phyloP scores from a whole-genome alignment of 2,888 invertebrate species.

The Microdon myrmicae region DNA sequence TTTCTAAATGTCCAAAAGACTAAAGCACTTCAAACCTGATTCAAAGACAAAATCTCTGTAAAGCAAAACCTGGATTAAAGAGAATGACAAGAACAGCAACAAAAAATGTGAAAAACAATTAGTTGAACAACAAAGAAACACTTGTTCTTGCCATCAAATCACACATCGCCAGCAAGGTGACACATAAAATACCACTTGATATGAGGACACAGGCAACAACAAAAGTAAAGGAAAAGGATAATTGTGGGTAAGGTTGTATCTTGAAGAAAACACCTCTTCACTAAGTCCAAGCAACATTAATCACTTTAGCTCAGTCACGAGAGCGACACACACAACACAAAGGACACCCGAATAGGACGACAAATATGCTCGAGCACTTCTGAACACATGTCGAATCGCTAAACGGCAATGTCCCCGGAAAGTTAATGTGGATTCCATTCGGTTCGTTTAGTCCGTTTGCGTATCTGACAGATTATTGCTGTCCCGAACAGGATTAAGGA shows the following conservation, averaged over 20 bases:
- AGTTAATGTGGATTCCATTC: conserved; percentile 51
- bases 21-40: background rate
- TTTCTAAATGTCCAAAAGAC: conserved; percentile 3
- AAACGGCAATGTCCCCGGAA: conserved; percentile 43
- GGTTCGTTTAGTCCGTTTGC: no score
- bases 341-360: conserved; percentile 36
- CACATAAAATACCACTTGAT: conserved; percentile 17
- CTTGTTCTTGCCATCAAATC: conserved; percentile 41
- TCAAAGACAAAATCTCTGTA: conserved; percentile 9
- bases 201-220: no score
- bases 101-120: conserved; percentile 34
- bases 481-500: background rate
- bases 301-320: conserved; percentile 20
- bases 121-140: conserved; percentile 38
- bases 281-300: conserved; percentile 17
- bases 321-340: conserved; percentile 27
- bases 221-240: conserved; percentile 13
- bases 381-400: conserved; percentile 53
- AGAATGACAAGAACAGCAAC: background rate
- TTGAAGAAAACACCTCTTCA: conserved; percentile 36
- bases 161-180: conserved; percentile 30
- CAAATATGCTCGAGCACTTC: conserved; percentile 29
- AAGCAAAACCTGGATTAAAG: conserved; percentile 7
- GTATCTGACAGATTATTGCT: conserved; percentile 38
- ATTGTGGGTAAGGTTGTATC: conserved; percentile 26